Base-by-base conservation (phyloP, 1,140 invertebrate species). In the Patella vulgata region DNA sequence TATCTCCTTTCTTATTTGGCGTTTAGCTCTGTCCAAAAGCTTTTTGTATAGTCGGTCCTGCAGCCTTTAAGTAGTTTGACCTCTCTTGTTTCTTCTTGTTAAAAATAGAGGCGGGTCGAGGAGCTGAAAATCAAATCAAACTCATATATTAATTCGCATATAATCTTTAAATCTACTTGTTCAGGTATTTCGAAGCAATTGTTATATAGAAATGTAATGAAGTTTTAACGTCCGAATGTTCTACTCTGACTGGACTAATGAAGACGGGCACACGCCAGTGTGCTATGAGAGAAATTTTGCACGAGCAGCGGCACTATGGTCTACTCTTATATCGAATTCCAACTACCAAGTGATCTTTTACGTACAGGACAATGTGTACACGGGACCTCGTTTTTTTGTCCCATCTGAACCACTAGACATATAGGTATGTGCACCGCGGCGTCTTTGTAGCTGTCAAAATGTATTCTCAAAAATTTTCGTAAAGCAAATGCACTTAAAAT, bases 101-200 rank as follows among this genome's bases (percentile, higher is more conserved):
- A 65, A 81, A 81, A 44, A 81, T 79, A 25, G 79, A 81, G 0
- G 75, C 70, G 27, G 79, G 79, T 70, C 53, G 52, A 63, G 55
- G 5, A 40, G 42, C 47, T 40, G 19, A 55, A 66, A 62, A 4
- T 54, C 19, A 44, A 44, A 17, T 43, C 50, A 9, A 54, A 21
- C 4, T 11, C n/a, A 27, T 27, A 21, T 17, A 17, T 30, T 12
- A 30, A 2, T 9, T 14, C 12, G 23, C 21, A 52, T 25, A 17
- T 17, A 44, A 21, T 44, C 5, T 8, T 6, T 44, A 23, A 48
- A 48, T 11, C 46, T 12, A 17, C 46, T 17, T 9, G 14, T 12
- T 25, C 36, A n/a, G 23, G 21, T 11, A 9, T 39, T 43, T 11
- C 53, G 25, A 25, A 44, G 39, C 9, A 12, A 17, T 30, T 19